These are phyloP conservation scores for Bursaphelenchus mucronatus DNA, from an alignment of 1,140 invertebrate genomes.

Conservation along the genomic window DNA sequence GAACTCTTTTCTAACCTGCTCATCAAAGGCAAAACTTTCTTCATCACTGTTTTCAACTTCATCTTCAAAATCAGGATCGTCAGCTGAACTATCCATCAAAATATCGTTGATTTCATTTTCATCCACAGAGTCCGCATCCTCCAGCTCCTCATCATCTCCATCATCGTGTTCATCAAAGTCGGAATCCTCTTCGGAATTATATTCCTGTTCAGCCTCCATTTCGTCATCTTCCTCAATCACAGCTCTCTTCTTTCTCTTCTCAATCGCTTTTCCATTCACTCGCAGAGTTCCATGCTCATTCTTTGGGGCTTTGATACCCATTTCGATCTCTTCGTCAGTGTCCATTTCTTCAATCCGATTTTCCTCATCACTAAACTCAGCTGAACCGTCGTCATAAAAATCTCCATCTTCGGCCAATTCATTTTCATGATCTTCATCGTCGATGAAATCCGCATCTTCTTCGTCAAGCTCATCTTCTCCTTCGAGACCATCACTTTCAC, in stretches of 20 bases:
- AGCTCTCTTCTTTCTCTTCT: too few species aligned
- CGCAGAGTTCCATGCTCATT: not conserved
- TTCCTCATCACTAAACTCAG: not conserved
- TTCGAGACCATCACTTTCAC: not conserved
- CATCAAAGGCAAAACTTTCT: not conserved
- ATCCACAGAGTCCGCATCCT: conserved; percentile 12
- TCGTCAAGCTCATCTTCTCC: not conserved
- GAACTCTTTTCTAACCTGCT: conserved; percentile 5
- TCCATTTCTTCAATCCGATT: conserved; percentile 5
- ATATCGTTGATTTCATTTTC: conserved; percentile 14
- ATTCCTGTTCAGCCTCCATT: not conserved
- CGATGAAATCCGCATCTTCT: conserved; percentile 2
- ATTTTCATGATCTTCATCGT: conserved; percentile 7
- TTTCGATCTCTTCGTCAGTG: not conserved
- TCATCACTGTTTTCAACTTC: conserved; percentile 14
- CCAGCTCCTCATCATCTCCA: conserved; percentile 18
- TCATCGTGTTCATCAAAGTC: conserved; percentile 23
- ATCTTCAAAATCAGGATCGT: conserved; percentile 21
- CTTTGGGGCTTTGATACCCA: not conserved
- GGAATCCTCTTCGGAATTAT: not conserved
- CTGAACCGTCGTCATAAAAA: not conserved
- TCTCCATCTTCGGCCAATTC: conserved; percentile 8
- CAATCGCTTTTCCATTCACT: not conserved
- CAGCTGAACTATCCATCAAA: not conserved
- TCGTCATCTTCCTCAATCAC: conserved; percentile 18